These are phyloP conservation scores for Oconnorella tubifera DNA, from an alignment of 2,888 invertebrate species.

Conservation along the genomic window DNA sequence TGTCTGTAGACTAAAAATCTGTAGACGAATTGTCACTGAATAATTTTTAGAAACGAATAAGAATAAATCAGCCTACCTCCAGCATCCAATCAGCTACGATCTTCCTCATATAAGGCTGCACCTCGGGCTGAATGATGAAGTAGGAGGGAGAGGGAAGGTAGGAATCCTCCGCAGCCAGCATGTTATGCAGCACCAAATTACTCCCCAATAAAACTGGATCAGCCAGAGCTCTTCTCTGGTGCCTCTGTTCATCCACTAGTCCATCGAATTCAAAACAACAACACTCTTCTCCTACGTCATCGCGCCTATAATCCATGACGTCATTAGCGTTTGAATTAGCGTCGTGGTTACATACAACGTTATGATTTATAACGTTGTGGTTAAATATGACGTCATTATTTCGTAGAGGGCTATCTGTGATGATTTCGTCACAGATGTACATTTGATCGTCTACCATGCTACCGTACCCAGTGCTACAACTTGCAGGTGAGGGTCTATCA, in stretches of 20 bases:
- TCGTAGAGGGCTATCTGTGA: neutral
- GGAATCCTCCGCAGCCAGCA: constrained; percentile 79
- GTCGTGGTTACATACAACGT: neutral
- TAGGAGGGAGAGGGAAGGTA: constrained; percentile 77
- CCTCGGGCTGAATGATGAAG: constrained; percentile 79
- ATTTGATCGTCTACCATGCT: neutral
- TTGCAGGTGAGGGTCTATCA: neutral
- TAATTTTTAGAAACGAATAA: too few species aligned
- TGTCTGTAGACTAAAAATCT: too few species aligned
- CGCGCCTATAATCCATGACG: too few species aligned
- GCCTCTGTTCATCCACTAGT: neutral
- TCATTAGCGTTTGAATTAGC: too few species aligned
- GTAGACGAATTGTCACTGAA: too few species aligned
- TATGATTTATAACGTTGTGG: neutral
- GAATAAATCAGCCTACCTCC: too few species aligned
- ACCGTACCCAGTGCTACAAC: neutral
- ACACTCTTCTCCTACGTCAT: neutral
- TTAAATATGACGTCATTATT: neutral
- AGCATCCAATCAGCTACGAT: constrained; percentile 95
- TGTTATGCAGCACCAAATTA: constrained; percentile 55
- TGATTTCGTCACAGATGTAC: neutral
- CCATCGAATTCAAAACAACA: neutral
- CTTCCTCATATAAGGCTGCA: constrained; percentile 85
- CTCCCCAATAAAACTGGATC: constrained; percentile 52
- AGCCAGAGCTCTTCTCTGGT: neutral